A percentile compares a stretch with the other conserved stretches of the same genome.
phyloP scores from a whole-genome alignment of 2,888 invertebrate species.

The Troglohyphantes excavatus region DNA sequence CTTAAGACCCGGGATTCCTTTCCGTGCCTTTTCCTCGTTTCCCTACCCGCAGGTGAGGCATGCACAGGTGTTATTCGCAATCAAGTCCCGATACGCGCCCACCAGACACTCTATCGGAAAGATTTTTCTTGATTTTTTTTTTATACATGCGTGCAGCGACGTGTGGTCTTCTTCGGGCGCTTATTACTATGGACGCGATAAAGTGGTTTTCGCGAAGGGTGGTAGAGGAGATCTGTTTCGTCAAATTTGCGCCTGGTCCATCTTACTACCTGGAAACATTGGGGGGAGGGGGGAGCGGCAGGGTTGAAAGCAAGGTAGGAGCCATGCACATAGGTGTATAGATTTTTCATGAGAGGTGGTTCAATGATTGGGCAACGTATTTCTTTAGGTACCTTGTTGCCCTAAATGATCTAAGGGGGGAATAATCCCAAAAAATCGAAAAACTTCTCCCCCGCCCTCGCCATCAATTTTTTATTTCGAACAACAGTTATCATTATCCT shows the following conservation, averaged over 20 bases:
- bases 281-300: too few species aligned
- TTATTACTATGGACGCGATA: background rate
- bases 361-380: background rate
- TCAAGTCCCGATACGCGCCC: constrained; percentile 62
- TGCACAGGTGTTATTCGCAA: constrained; percentile 66
- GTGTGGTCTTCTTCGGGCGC: constrained; percentile 28
- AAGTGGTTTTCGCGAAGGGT: background rate
- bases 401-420: background rate
- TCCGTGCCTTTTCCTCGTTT: background rate
- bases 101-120: constrained; percentile 5
- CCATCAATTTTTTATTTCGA: too few species aligned
- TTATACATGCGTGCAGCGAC: background rate
- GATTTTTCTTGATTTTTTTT: too few species aligned
- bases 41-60: constrained; percentile 18
- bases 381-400: background rate
- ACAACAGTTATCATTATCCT: too few species aligned
- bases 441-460: too few species aligned
- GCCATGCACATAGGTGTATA: too few species aligned
- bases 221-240: constrained; percentile 50
- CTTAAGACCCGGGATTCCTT: constrained; percentile 16
- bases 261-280: too few species aligned
- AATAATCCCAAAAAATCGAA: background rate
- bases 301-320: too few species aligned
- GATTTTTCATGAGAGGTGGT: background rate
- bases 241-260: constrained; percentile 65